Base-by-base conservation (phyloP, 2,888 invertebrate species). In the Prosapia bicincta region DNA sequence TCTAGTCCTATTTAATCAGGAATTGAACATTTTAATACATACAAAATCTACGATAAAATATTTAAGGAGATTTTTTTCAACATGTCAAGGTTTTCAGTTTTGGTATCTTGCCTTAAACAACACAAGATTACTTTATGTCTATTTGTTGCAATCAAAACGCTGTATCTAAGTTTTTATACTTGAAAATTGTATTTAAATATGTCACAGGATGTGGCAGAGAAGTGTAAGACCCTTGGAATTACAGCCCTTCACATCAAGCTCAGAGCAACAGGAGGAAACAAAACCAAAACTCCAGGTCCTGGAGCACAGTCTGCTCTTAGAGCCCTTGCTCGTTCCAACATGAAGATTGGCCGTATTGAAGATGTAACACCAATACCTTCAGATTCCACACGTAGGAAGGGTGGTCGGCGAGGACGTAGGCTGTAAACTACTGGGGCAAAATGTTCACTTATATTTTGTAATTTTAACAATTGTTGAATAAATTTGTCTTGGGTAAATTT, bases 321-420 rank as follows among this genome's bases (percentile, higher is more conserved):
- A 82, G 99, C 99, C 82, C 89, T 99, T 81, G 99, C 99, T 82
- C 96, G 99, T 86, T 96, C 98, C 77, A 97, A 95, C 83, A 99
- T 99, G 97, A 99, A 99, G 87, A 99, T 99, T 86, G 99, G 99
- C 72, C 93, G 99, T 83, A 99, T 99, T 85, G 98, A 96, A 88
- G 99, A 99, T 89, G 99, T 99, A 10, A 99, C 99, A 10, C 99
- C 99, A 25, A 99, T 99, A 86, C 99, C 99, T 83, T 98, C 98
- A 75, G 99, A 99, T 88, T 95, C 97, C 79, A 99, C 99, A 74
- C 93, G 99, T 85, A 97, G 99, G 91, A 99, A 99, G 95, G 99
- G 99, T 85, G 99, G 99, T 88, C 93, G 99, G 85, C 94, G 99
- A 89, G 99, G 99, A 89, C 94, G 99, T 87, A 93, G 99, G 89